These are phyloP conservation scores for Cerastis rubricosa DNA, from an alignment of 2,888 invertebrate genomes.

Conservation along the genomic window DNA sequence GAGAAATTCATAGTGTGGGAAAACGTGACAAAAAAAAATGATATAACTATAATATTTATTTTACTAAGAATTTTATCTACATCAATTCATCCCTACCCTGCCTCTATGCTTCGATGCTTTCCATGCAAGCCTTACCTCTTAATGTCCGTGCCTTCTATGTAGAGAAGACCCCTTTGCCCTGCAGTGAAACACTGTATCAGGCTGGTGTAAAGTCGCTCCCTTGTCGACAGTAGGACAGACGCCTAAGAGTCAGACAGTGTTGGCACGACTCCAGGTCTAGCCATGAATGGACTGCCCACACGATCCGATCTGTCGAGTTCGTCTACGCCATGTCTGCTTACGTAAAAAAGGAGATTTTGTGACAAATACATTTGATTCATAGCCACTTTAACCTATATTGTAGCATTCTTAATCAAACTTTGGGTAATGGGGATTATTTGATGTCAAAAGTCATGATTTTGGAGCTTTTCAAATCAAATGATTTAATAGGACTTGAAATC, in stretches of 20 bases:
- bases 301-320: constrained; percentile 37
- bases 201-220: not conserved
- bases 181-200: not conserved
- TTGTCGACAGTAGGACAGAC: not conserved
- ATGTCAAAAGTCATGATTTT: not conserved
- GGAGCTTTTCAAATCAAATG: not conserved
- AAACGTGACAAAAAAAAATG: too few relatives aligned
- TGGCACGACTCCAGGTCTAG: constrained; percentile 57
- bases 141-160: not conserved
- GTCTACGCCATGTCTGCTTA: constrained; percentile 37
- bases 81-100: too few relatives aligned
- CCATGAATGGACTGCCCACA: constrained; percentile 60
- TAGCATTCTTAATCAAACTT: not conserved
- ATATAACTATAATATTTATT: too few relatives aligned
- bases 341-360: constrained; percentile 28
- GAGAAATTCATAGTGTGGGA: too few relatives aligned
- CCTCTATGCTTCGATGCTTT: not conserved
- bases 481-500: not conserved
- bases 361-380: constrained; percentile 59
- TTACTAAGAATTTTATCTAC: too few relatives aligned
- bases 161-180: not conserved
- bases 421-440: not conserved
- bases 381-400: constrained; percentile 25
- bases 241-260: not conserved
- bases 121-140: not conserved